Base-by-base conservation (phyloP, 1,140 invertebrate species). In the Cyclina sinensis region DNA sequence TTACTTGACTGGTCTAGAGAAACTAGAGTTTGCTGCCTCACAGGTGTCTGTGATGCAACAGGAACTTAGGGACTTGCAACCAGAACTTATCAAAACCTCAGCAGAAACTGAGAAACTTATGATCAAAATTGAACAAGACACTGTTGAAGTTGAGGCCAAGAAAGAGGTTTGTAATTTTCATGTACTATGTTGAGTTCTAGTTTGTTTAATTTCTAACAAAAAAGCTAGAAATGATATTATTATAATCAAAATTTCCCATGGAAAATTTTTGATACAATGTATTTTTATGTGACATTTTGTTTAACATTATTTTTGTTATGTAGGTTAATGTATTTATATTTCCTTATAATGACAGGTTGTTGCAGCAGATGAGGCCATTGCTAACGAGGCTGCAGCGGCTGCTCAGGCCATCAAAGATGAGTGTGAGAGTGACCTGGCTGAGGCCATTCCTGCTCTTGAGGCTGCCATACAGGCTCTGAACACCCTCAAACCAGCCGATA, bases 371-470 rank as follows among this genome's bases (percentile, higher is more conserved):
- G 98, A 99, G 96, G 98, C 98, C 2, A 96, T 99, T 21, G 99
- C 99, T 0, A 99, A 99, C 95, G 98, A 99, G 95, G 98, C 99
- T 3, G 99, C 99, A 0, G 99, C 99, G 0, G 98, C 98, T 5
- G 98, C 99, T 1, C 99, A 99, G 94, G 98, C 98, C 12, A 99
- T 99, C 78, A 99, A 99, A 94, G 96, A 99, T 95, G 99, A 99
- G 93, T 99, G 99, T 95, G 99, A 99, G 95, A 98, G 98, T 89
- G 99, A 99, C 95, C 95, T 99, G 48, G 98, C 98, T 0, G 98
- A 99, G 95, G 99, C 99, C 0, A 99, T 99, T 57, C 99, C 99
- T 0, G 98, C 99, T 0, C 95, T 99, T 12, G 97, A 99, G 95
- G 97, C 98, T 0, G 99, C 99, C 21, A 95, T 99, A 0, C 96